phyloP scores from a whole-genome alignment of 2,113 vertebrate species.

The Poecilia latipinna region DNA sequence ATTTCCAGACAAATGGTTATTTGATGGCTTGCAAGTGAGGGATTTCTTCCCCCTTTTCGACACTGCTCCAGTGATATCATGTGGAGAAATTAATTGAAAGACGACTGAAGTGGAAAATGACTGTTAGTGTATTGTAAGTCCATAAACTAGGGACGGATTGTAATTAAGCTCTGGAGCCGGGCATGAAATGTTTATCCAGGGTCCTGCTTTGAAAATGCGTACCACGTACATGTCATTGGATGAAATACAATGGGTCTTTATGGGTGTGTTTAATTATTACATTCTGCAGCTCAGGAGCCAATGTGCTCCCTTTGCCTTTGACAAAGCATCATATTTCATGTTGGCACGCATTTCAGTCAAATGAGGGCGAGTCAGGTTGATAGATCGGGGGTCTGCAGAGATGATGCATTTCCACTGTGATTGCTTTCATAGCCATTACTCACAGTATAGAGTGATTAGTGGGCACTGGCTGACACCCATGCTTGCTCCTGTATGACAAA shows the following conservation, averaged over 20 bases:
- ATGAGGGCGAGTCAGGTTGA: constrained; percentile 72
- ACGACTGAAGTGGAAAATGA: constrained; percentile 69
- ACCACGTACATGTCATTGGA: constrained; percentile 48
- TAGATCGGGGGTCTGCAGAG: constrained; percentile 60
- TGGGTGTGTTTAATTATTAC: constrained; percentile 69
- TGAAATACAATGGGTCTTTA: constrained; percentile 64
- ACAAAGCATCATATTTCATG: constrained; percentile 70
- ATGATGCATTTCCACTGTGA: constrained; percentile 76
- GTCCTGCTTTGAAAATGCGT: constrained; percentile 29
- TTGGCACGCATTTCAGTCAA: constrained; percentile 69
- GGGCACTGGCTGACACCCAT: constrained; percentile 61
- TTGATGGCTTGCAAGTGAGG: constrained; percentile 29
- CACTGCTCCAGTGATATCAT: constrained; percentile 46
- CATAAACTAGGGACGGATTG: constrained; percentile 51
- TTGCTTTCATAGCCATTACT: constrained; percentile 75
- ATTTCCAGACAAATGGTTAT: constrained; percentile 42
- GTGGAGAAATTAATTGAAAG: constrained; percentile 69
- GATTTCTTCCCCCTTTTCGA: constrained; percentile 35
- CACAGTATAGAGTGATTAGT: constrained; percentile 70
- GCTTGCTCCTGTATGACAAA: constrained; percentile 37
- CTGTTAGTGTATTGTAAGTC: constrained; percentile 56
- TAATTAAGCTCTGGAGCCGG: constrained; percentile 55
- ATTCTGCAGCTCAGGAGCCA: constrained; percentile 47
- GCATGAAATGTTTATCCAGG: constrained; percentile 50
- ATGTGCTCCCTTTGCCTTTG: constrained; percentile 46